phyloP scores from a whole-genome alignment of 2,888 invertebrate species.

The Rhaphigaster nebulosa region DNA sequence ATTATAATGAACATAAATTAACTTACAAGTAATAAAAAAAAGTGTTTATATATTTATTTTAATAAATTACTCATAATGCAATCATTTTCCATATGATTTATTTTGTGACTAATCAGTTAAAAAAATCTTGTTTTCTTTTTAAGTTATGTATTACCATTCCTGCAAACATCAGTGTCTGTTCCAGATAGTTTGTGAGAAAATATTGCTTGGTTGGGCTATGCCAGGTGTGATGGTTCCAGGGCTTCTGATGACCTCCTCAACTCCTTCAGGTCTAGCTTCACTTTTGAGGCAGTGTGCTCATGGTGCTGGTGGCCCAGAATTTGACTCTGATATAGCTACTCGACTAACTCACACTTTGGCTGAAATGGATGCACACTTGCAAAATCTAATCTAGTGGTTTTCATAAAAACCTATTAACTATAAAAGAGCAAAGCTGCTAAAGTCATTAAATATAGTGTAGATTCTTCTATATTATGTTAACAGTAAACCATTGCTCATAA shows the following conservation, averaged over 20 bases:
- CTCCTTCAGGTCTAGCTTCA: constrained; percentile 73
- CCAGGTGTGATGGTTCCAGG: constrained; percentile 76
- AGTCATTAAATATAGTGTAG: not conserved
- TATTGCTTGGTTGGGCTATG: constrained; percentile 76
- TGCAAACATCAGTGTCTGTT: constrained; percentile 11
- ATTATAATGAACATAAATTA: too few relatives aligned
- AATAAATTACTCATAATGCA: too few relatives aligned
- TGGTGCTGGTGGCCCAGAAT: constrained; percentile 45
- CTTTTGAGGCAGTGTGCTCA: constrained; percentile 74
- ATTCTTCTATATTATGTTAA: not conserved
- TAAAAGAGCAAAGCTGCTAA: not conserved
- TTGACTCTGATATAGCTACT: constrained; percentile 53
- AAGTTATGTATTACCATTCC: not conserved
- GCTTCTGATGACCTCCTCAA: constrained; percentile 74
- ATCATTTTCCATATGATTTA: not conserved
- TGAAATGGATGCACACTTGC: constrained; percentile 59
- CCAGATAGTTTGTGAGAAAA: constrained; percentile 77
- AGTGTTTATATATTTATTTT: not conserved
- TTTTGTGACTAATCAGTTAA: not conserved
- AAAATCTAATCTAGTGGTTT: not conserved
- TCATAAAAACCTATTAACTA: not conserved
- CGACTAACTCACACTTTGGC: constrained; percentile 59
- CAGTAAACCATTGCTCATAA: not conserved
- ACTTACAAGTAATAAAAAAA: constrained; percentile 70
- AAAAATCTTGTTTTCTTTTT: not conserved